Evolutionary conservation across 2,113 vertebrate species (phyloP), one percentile per base, ranked within the genome.

Genomic region (Anas platyrhynchos): DNA sequence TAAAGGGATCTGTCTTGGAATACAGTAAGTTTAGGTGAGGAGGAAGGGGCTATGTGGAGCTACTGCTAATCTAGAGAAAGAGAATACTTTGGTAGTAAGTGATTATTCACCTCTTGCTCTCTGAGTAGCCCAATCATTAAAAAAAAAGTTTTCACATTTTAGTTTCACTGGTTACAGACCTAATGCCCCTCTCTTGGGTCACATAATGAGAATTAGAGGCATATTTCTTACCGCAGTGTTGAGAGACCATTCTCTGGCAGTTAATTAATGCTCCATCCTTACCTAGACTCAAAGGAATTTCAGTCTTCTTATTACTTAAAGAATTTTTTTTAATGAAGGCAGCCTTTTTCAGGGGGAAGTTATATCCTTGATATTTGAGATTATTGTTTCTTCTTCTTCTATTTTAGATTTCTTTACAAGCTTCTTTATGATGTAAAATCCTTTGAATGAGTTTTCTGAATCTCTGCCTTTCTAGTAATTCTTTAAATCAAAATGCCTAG

Each of bases 191-290:
- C 89, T 93, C 94, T 68, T 89, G 96, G 94, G 96, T 94, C 94
- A 93, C 92, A 96, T 97, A 96, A 97, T 93, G 92, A 94, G 95
- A 97, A 96, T 97, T 96, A 97, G 83, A 96, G 95, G 93, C 95
- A 96, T 97, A 97, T 97, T 96, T 97, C 96, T 97, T 95, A 86
- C 95, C 38, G 79, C 83, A 84, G 90, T 95, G 93, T 96, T 97
- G 87, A 96, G 95, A 96, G 94, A 95, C 93, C 95, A 66, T 93
- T 93, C 95, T 95, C 92, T 95, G 93, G 93, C 94, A 96, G 95
- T 91, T 96, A 96, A 97, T 97, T 97, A 97, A 95, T 95, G 92
- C 88, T 96, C 95, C 75, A 81, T 96, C 76, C 86, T 92, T 88
- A 81, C 76, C 90, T 94, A 84, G 86, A 78, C 95, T 96, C 95